These are phyloP conservation scores for Cyanistes caeruleus DNA, from an alignment of 2,113 vertebrate species.

Conservation along the genomic window DNA sequence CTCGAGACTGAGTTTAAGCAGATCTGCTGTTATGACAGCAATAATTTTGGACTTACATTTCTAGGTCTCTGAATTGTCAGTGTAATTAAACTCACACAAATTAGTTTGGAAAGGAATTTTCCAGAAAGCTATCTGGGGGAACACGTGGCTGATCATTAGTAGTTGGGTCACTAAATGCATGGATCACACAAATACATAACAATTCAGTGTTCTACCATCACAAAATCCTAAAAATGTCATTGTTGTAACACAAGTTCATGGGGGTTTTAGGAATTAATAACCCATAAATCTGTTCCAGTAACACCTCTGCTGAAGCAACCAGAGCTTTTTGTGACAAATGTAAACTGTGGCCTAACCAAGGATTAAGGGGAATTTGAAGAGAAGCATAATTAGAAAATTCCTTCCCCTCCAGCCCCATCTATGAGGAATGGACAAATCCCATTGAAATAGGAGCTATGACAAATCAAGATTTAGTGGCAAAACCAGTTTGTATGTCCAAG, in stretches of 20 bases:
- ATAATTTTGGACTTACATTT: not conserved
- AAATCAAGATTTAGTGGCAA: not conserved
- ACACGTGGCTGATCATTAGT: not conserved
- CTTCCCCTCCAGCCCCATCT: not conserved
- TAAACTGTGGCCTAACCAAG: not conserved
- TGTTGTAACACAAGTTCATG: not conserved
- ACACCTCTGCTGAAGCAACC: not conserved
- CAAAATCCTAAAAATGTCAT: not conserved
- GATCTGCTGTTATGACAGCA: conserved; percentile 3
- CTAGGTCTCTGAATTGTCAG: not conserved
- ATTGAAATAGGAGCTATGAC: not conserved
- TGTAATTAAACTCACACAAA: conserved; percentile 15
- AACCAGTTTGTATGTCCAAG: not conserved
- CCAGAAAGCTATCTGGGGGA: not conserved
- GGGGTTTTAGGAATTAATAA: not conserved
- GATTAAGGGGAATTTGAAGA: not conserved
- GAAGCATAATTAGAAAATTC: not conserved
- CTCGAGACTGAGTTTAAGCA: not conserved
- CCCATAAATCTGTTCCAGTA: not conserved
- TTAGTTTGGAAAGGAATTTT: conserved; percentile 7
- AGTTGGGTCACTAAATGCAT: not conserved
- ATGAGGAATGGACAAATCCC: not conserved
- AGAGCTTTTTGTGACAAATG: not conserved
- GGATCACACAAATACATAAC: not conserved
- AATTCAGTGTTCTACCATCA: not conserved